Evolutionary conservation across 2,888 invertebrate genomes (phyloP), one percentile per base, ranked within the genome.

Genomic region (Sussaba pulchella): DNA sequence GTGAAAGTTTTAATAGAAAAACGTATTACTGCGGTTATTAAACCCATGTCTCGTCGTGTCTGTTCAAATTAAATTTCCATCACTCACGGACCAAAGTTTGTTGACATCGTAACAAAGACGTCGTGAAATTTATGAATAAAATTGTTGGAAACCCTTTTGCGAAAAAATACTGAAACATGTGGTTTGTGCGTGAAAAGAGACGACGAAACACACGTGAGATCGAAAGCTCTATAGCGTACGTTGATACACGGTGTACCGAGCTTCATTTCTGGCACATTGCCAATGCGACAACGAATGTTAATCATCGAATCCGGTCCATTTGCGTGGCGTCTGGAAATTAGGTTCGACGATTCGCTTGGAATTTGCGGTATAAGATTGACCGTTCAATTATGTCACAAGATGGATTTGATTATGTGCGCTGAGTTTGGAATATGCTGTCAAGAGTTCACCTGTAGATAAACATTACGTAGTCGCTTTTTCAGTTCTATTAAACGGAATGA

Each of bases 261-360:
- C 19, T 41, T 57, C 12, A 26, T 63, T 39, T 5, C 63, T 77
- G 80, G 76, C 63, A 47, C 17, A 41, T 57, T 41, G 76, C 76
- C 76, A 76, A 64, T 41, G 47, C 47, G 72, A 76, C 76, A 57
- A 14, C 47, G 69, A 61, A 72, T 71, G 67, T 69, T 69, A 47
- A 43, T 61, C 39, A 50, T 43, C 12, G 14, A 19, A n/a, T 1
- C 24, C 26, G 39, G 57, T 14, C 10, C 54, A 54, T 24, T 47
- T 5, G 50, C 4, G n/a, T 64, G 26, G 12, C 24, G 14, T 54
- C 14, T 9, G 24, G 54, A 69, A 54, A 54, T 41, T 41, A 24
- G n/a, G 21, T 54, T 12, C 54, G 36, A 52, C 12, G 21, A 31
- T 31, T 54, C 12, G 10, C 21, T 10, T 19, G 8, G 6, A 31